Evolutionary conservation across 2,888 invertebrate genomes (phyloP).

Genomic region (Lasioglossum marginatum): DNA sequence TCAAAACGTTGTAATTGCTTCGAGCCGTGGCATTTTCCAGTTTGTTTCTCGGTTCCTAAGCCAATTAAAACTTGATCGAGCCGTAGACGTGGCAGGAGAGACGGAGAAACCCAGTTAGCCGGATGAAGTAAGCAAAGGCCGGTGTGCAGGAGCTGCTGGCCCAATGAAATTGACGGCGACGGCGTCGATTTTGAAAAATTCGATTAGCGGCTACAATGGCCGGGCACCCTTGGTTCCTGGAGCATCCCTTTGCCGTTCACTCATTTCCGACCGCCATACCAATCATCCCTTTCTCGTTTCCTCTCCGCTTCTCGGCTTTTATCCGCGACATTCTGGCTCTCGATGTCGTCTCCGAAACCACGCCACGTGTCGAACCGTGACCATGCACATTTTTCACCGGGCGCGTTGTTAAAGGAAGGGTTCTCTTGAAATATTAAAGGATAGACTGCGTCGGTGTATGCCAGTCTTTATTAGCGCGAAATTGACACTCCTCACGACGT

Average conservation of each 20-base stretch:
- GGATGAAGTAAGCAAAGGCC: slow-evolving; percentile 27
- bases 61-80: slow-evolving; percentile 66
- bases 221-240: slow-evolving; percentile 10
- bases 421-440: not conserved
- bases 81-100: slow-evolving; percentile 17
- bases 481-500: not conserved
- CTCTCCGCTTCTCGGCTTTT: not conserved
- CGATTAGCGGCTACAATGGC: slow-evolving; percentile 68
- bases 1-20: slow-evolving; percentile 42
- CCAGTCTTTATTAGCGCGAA: not conserved
- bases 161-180: slow-evolving; percentile 56
- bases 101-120: not conserved
- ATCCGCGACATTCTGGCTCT: not conserved
- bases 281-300: slow-evolving; percentile 16
- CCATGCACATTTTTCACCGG: slow-evolving; percentile 30
- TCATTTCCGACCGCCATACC: slow-evolving; percentile 35
- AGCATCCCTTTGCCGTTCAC: slow-evolving; percentile 18
- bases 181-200: slow-evolving; percentile 70
- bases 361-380: not conserved
- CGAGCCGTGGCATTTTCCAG: slow-evolving; percentile 50
- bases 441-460: not conserved
- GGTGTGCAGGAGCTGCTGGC: slow-evolving; percentile 51
- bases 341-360: not conserved
- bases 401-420: not conserved
- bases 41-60: slow-evolving; percentile 53